These are phyloP conservation scores for Gastrophryne carolinensis DNA, from an alignment of 2,797 vertebrate genomes.

Conservation along the genomic window DNA sequence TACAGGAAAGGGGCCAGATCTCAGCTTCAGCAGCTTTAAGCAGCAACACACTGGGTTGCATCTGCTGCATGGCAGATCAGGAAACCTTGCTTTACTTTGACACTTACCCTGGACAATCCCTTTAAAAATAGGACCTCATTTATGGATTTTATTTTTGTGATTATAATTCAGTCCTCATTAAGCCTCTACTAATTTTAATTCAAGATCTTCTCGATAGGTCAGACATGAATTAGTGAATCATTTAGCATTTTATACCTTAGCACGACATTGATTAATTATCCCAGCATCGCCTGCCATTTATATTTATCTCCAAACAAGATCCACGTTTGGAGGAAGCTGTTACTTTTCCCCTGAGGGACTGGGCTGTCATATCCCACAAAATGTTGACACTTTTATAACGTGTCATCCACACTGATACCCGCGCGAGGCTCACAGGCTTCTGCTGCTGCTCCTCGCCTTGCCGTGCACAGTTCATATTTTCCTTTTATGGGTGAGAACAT, in stretches of 20 bases:
- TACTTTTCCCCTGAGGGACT: slow-evolving; percentile 18
- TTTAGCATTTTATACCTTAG: not conserved
- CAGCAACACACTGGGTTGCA: too few relatives aligned
- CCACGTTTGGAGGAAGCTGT: not conserved
- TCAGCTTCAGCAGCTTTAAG: too few relatives aligned
- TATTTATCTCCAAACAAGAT: slow-evolving; percentile 22
- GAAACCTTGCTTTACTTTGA: too few relatives aligned
- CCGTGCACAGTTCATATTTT: slow-evolving; percentile 11
- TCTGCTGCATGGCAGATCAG: too few relatives aligned
- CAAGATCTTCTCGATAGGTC: not conserved
- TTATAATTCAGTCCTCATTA: not conserved
- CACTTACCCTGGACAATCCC: too few relatives aligned
- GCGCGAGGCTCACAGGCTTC: slow-evolving; percentile 6
- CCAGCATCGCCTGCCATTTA: slow-evolving; percentile 8
- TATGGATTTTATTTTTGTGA: not conserved
- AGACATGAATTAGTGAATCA: not conserved
- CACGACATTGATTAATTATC: slow-evolving; percentile 19
- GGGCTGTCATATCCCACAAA: slow-evolving; percentile 9
- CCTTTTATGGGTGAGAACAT: slow-evolving; percentile 23
- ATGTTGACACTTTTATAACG: slow-evolving; percentile 13
- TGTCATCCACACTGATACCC: slow-evolving; percentile 16
- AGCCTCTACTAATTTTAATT: not conserved
- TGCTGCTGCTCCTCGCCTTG: not conserved
- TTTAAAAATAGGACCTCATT: not conserved
- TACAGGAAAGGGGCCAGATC: too few relatives aligned